Evolutionary conservation across 1,140 invertebrate genomes (phyloP).

Genomic region (Cydia fagiglandana): DNA sequence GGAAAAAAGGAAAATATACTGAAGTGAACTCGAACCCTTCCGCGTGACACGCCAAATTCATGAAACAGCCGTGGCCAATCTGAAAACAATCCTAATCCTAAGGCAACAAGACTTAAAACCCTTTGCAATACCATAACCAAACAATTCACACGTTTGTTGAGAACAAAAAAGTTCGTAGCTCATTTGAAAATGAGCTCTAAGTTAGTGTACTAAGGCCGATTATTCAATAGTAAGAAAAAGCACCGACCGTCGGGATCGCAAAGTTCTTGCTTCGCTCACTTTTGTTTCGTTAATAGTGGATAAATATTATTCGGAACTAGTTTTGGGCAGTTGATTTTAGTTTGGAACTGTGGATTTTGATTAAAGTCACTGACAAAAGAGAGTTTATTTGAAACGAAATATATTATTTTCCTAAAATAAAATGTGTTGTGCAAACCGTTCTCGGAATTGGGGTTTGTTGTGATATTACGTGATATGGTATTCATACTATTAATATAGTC

Average conservation of each 20-base stretch:
- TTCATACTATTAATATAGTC: neutral
- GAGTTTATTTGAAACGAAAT: slow-evolving; percentile 14
- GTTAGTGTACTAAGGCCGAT: slow-evolving; percentile 34
- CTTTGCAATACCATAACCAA: neutral
- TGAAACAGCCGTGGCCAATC: slow-evolving; percentile 1
- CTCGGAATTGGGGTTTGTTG: neutral
- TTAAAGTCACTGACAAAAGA: slow-evolving; percentile 44
- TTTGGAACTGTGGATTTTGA: slow-evolving; percentile 53
- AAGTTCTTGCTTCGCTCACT: slow-evolving; percentile 50
- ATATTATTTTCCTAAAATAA: neutral
- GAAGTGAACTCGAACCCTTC: slow-evolving; percentile 15
- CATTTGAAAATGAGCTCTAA: neutral
- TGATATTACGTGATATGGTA: neutral
- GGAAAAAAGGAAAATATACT: slow-evolving; percentile 28
- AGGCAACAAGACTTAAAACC: slow-evolving; percentile 11
- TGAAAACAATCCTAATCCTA: neutral
- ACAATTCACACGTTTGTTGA: slow-evolving; percentile 37
- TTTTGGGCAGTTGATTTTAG: slow-evolving; percentile 55
- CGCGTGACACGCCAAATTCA: slow-evolving; percentile 34
- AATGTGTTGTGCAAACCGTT: neutral
- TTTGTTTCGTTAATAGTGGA: slow-evolving; percentile 54
- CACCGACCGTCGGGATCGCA: slow-evolving; percentile 39
- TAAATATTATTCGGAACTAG: slow-evolving; percentile 64
- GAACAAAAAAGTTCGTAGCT: slow-evolving; percentile 33
- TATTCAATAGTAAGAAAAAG: slow-evolving; percentile 32